Conservation (phyloP, 2,113 vertebrate genomes). For the Fulmarus glacialis region DNA sequence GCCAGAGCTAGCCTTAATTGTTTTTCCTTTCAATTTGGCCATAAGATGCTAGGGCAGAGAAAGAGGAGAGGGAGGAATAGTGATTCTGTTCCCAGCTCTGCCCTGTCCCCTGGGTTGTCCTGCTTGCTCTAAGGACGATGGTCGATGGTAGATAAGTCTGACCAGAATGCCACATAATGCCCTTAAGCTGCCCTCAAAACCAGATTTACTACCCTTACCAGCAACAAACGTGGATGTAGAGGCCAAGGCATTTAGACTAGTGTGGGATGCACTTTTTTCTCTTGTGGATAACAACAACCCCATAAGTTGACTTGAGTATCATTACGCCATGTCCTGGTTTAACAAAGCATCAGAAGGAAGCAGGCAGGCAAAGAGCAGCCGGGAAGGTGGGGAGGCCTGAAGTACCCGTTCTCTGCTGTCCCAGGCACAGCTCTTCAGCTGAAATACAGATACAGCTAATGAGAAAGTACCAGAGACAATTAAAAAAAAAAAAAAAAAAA, state of each 20-base stretch:
- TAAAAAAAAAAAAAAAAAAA: neutral
- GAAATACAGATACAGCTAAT: neutral
- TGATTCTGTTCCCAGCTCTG: neutral
- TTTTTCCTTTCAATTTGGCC: neutral
- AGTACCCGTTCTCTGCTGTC: neutral
- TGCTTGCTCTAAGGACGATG: neutral
- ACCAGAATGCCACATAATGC: neutral
- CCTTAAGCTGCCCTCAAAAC: neutral
- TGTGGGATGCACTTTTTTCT: neutral
- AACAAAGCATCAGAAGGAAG: neutral
- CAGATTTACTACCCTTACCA: neutral
- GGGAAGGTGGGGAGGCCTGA: neutral
- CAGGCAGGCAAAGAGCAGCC: neutral
- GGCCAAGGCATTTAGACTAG: neutral
- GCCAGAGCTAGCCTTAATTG: neutral
- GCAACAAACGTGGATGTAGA: neutral
- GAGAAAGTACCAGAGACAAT: neutral
- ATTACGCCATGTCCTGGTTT: accelerated
- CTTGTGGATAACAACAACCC: neutral
- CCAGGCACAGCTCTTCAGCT: neutral
- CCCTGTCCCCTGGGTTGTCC: neutral
- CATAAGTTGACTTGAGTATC: accelerated
- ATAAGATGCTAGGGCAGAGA: neutral
- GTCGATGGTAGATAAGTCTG: too few relatives aligned
- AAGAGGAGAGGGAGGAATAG: neutral